Conservation (phyloP, 2,797 vertebrate species). For the Pangasius krempfi region DNA sequence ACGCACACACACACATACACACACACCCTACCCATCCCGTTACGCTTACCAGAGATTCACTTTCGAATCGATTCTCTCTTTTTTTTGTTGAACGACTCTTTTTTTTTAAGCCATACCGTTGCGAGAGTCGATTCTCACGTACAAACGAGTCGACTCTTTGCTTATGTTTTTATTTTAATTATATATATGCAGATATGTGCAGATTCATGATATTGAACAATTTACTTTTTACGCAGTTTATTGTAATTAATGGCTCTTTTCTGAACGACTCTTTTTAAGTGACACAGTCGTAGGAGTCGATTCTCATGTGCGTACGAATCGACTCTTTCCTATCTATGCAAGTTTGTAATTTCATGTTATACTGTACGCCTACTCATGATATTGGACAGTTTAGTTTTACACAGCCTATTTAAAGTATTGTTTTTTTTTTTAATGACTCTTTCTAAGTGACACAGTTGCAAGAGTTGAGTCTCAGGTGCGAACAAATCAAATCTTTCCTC, state of each 20-base stretch:
- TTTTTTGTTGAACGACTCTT: background rate
- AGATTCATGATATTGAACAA: background rate
- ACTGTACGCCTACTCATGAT: background rate
- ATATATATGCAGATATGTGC: background rate
- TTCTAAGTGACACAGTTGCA: background rate
- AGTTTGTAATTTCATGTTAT: background rate
- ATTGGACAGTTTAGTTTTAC: background rate
- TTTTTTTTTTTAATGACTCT: background rate
- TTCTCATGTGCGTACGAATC: background rate
- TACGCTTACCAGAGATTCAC: background rate
- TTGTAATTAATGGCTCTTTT: background rate
- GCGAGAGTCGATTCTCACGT: background rate
- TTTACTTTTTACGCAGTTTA: background rate
- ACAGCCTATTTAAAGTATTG: background rate
- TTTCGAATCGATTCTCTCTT: slow-evolving; percentile 2
- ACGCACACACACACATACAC: background rate
- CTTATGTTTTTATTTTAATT: background rate
- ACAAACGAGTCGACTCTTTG: background rate
- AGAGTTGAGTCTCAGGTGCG: background rate
- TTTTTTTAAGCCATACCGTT: background rate
- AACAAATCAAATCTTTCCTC: background rate
- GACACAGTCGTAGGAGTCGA: background rate
- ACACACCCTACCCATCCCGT: slow-evolving; percentile 17
- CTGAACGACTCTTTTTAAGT: background rate
- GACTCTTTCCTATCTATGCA: background rate